Evolutionary conservation across 2,888 invertebrate species (phyloP), one percentile per base, ranked within the genome.

Genomic region (Trypoxylon attenuatum): DNA sequence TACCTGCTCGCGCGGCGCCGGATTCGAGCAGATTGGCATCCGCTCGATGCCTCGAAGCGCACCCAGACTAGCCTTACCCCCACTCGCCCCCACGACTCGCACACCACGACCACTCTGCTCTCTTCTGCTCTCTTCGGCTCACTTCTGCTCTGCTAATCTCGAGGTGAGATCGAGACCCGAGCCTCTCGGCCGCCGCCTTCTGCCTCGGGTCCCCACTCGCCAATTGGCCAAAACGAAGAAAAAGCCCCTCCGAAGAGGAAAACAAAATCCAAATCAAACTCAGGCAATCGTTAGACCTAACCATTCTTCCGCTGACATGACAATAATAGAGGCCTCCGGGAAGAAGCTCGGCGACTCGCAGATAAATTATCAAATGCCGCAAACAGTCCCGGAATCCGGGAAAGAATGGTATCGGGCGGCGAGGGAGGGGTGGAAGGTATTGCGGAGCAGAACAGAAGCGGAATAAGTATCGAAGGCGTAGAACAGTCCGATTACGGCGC

Each of bases 1-100:
- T 72, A 72, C 76, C 84, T 85, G 84, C 84, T 84, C 84, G 84
- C 84, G 80, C 82, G 83, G 82, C 84, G 85, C 84, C 85, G 84
- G 85, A 85, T 85, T 85, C 84, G 81, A 85, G 84, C 85, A 81
- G 83, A 85, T 85, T 85, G 85, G 82, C 85, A 84, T 84, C 84
- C 85, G 84, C 80, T 82, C 82, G 77, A 78, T 77, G 79, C 77
- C 78, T 83, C 82, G 79, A 84, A 84, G 85, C 85, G 82, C 83
- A 80, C 83, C 81, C 83, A 84, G 84, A 83, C 84, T 82, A 75
- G 80, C 83, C 81, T 82, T 80, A 81, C 82, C 80, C 83, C 82
- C 76, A 74, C 77, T 23, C 21, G 13, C 16, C 18, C 19, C 29
- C 42, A 29, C 49, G 33, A 22, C 38, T 10, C 5, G 2, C 39